Percentiles rank a stretch among this genome's conserved stretches.
phyloP scores from a whole-genome alignment of 2,113 vertebrate genomes.

The Boulengeromyrus knoepffleri region DNA sequence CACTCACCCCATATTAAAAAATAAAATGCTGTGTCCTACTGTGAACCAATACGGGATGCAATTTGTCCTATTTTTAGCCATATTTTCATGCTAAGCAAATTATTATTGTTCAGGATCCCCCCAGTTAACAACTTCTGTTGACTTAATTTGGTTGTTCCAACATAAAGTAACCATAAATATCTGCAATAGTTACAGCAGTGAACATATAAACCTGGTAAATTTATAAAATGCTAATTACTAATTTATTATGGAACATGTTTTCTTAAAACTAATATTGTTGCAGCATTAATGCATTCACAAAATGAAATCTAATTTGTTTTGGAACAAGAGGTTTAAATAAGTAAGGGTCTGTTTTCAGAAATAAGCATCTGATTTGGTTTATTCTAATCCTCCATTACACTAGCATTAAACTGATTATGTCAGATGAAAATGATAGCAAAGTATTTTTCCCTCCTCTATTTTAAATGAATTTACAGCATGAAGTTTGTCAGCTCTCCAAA shows the following conservation, averaged over 20 bases:
- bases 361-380: background rate
- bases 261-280: background rate
- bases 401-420: background rate
- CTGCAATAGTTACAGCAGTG: background rate
- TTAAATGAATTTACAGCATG: conserved; percentile 29
- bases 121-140: background rate
- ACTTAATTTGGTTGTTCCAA: background rate
- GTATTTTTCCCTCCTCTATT: background rate
- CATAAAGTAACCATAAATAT: background rate
- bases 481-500: conserved; percentile 37
- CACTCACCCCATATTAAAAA: background rate
- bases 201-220: background rate
- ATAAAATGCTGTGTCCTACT: background rate
- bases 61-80: background rate
- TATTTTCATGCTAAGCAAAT: background rate
- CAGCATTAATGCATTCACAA: background rate
- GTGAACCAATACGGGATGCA: background rate
- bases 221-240: background rate
- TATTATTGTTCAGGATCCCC: background rate
- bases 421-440: background rate
- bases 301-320: background rate
- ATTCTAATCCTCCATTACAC: background rate
- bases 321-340: background rate
- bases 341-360: background rate
- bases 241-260: background rate